Conservation (phyloP, 1,140 invertebrate genomes). For the Zaprionus kolodkinae region DNA sequence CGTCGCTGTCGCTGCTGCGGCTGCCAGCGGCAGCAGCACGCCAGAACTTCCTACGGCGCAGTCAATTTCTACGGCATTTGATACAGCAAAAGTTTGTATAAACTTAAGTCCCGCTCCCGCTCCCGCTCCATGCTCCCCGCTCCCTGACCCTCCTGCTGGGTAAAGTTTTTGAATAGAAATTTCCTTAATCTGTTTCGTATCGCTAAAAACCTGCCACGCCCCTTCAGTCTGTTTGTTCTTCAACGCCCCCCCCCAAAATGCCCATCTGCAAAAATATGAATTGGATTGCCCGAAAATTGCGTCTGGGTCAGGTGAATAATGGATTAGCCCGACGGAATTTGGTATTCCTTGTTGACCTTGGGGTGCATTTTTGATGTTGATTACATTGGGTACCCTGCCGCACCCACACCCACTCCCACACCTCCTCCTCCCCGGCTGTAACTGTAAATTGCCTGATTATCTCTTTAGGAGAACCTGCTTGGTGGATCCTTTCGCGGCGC, state of each 20-base stretch:
- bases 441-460: conserved; percentile 70
- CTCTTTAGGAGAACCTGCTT: conserved; percentile 15
- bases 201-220: conserved; percentile 46
- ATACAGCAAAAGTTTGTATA: conserved; percentile 72
- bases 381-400: conserved; percentile 43
- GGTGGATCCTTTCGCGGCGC: background rate
- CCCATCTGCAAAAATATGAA: conserved; percentile 41
- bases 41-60: conserved; percentile 51
- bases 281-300: conserved; percentile 44
- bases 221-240: conserved; percentile 23
- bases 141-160: background rate
- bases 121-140: too few relatives aligned
- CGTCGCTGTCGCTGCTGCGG: conserved; percentile 15
- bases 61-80: conserved; percentile 73
- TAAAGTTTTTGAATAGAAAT: conserved; percentile 50
- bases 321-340: conserved; percentile 58
- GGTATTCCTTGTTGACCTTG: conserved; percentile 74
- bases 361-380: conserved; percentile 61
- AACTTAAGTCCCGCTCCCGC: background rate
- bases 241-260: too few relatives aligned
- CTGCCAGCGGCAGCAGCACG: conserved; percentile 17
- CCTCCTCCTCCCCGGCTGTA: conserved; percentile 8
- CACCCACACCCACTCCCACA: background rate
- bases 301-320: conserved; percentile 59
- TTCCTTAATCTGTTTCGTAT: conserved; percentile 70